A percentile compares a stretch with the other conserved stretches of the same genome.
Conservation (phyloP, 2,888 invertebrate genomes). For the Amphiduros pacificus region DNA sequence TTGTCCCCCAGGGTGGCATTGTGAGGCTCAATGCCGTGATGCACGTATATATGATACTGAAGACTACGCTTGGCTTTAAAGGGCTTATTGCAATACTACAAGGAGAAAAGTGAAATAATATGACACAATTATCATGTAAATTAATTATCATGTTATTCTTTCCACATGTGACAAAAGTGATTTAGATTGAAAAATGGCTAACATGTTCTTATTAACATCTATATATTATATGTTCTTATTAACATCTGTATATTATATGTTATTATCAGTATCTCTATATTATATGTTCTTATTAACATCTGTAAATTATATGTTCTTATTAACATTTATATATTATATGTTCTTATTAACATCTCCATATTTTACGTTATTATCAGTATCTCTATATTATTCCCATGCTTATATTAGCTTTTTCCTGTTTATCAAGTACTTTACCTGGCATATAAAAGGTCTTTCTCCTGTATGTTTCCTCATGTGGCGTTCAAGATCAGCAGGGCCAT, state of each 20-base stretch:
- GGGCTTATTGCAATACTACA: conserved; percentile 44
- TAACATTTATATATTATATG: too few relatives aligned
- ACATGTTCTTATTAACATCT: too few relatives aligned
- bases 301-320: too few relatives aligned
- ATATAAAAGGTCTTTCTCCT: conserved; percentile 49
- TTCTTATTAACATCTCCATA: too few relatives aligned
- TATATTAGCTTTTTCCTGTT: too few relatives aligned
- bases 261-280: too few relatives aligned
- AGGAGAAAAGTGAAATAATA: background rate
- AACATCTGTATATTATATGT: too few relatives aligned
- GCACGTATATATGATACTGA: conserved; percentile 42
- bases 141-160: background rate
- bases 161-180: background rate
- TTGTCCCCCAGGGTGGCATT: conserved; percentile 13
- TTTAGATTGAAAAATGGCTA: background rate
- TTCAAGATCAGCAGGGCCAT: conserved; percentile 48
- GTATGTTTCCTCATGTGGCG: conserved; percentile 52
- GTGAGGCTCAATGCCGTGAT: conserved; percentile 30
- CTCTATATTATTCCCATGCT: too few relatives aligned
- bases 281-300: too few relatives aligned
- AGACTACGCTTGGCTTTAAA: conserved; percentile 55
- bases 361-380: too few relatives aligned
- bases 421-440: too few relatives aligned
- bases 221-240: too few relatives aligned
- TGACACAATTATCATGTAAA: background rate